phyloP scores from a whole-genome alignment of 2,113 vertebrate genomes.

The Melanocharis versteri region DNA sequence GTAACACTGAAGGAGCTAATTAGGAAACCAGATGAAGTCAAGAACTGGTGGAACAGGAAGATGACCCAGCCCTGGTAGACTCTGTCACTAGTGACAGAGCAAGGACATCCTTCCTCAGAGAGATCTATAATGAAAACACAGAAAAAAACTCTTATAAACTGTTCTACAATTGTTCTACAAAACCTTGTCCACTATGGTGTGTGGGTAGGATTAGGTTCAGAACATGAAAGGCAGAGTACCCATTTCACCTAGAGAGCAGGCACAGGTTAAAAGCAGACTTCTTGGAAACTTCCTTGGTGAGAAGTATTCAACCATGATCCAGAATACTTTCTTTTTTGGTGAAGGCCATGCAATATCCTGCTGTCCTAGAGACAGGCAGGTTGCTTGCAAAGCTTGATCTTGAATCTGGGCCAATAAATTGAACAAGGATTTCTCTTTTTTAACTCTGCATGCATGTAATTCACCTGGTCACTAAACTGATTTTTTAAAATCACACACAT shows the following conservation, averaged over 20 bases:
- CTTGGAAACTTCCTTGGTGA: background rate
- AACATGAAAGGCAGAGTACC: background rate
- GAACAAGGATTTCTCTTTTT: background rate
- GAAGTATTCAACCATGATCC: background rate
- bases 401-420: background rate
- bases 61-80: background rate
- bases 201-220: background rate
- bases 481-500: background rate
- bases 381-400: background rate
- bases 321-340: background rate
- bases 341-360: background rate
- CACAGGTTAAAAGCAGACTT: background rate
- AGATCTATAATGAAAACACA: background rate
- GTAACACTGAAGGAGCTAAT: background rate
- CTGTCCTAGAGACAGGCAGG: background rate
- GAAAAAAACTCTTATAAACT: background rate
- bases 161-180: background rate
- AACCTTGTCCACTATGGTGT: background rate
- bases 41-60: background rate
- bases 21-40: background rate
- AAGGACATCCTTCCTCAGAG: background rate
- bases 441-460: background rate
- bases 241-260: background rate
- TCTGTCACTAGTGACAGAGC: background rate
- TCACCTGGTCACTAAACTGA: background rate